These are phyloP conservation scores for Actinemys pallida DNA, from an alignment of 2,113 vertebrate genomes.

Conservation along the genomic window DNA sequence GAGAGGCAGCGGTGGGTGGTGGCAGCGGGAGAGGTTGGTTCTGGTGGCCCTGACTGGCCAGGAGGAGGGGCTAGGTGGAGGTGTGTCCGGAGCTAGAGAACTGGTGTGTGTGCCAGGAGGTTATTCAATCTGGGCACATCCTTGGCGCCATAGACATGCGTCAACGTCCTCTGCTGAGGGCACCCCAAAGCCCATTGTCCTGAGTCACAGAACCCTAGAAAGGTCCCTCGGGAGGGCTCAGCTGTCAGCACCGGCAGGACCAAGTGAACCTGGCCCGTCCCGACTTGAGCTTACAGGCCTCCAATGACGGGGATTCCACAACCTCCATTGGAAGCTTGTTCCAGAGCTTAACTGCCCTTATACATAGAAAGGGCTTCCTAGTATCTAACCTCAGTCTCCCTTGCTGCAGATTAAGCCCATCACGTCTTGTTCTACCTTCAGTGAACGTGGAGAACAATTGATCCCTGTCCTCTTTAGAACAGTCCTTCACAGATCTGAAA, in stretches of 20 bases:
- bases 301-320: too few relatives aligned
- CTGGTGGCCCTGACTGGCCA: not conserved
- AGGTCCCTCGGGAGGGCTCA: too few relatives aligned
- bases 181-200: not conserved
- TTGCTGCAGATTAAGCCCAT: not conserved
- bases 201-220: not conserved
- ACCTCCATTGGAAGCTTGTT: too few relatives aligned
- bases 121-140: not conserved
- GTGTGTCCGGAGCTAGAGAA: not conserved
- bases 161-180: not conserved
- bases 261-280: too few relatives aligned
- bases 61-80: not conserved
- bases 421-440: not conserved
- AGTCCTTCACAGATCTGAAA: too few relatives aligned
- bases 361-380: not conserved
- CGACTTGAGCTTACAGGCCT: too few relatives aligned
- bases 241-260: too few relatives aligned
- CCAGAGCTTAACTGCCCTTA: not conserved
- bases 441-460: too few relatives aligned
- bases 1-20: not conserved
- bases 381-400: too few relatives aligned
- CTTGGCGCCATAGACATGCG: not conserved
- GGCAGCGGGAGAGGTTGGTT: not conserved
- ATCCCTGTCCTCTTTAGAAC: too few relatives aligned
- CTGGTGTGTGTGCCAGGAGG: too few relatives aligned